Conservation (phyloP, 2,888 invertebrate genomes). For the Volucella inanis region DNA sequence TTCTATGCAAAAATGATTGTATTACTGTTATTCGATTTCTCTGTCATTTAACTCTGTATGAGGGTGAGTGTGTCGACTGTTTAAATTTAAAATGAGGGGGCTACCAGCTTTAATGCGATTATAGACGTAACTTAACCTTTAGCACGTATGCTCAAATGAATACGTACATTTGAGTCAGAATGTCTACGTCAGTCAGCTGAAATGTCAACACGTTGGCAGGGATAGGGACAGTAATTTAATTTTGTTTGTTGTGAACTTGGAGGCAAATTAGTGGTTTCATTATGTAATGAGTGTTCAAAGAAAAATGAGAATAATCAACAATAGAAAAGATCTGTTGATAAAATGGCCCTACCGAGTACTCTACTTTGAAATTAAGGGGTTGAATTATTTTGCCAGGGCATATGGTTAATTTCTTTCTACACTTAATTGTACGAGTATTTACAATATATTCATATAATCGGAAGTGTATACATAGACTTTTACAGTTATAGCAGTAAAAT, state of each 20-base stretch:
- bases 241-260: conserved; percentile 55
- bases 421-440: background rate
- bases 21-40: conserved; percentile 71
- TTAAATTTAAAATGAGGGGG: conserved; percentile 66
- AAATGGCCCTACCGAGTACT: conserved; percentile 30
- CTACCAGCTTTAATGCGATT: conserved; percentile 68
- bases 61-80: conserved; percentile 33
- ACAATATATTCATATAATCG: background rate
- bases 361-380: conserved; percentile 44
- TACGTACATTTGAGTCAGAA: too few relatives aligned
- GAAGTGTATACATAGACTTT: too few relatives aligned
- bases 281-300: conserved; percentile 76
- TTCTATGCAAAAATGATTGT: conserved; percentile 59
- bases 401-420: conserved; percentile 16
- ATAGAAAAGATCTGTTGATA: conserved; percentile 64
- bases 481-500: too few relatives aligned
- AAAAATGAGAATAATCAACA: conserved; percentile 50
- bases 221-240: conserved; percentile 63
- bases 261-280: conserved; percentile 81
- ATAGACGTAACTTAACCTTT: conserved; percentile 63
- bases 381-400: conserved; percentile 32
- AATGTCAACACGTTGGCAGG: conserved; percentile 61
- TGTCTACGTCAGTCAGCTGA: conserved; percentile 48
- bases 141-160: conserved; percentile 42
- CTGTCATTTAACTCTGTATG: conserved; percentile 57